A percentile compares a stretch with the other conserved stretches of the same genome.
Evolutionary conservation across 2,888 invertebrate genomes (phyloP).

Genomic region (Liodrosophila aerea): DNA sequence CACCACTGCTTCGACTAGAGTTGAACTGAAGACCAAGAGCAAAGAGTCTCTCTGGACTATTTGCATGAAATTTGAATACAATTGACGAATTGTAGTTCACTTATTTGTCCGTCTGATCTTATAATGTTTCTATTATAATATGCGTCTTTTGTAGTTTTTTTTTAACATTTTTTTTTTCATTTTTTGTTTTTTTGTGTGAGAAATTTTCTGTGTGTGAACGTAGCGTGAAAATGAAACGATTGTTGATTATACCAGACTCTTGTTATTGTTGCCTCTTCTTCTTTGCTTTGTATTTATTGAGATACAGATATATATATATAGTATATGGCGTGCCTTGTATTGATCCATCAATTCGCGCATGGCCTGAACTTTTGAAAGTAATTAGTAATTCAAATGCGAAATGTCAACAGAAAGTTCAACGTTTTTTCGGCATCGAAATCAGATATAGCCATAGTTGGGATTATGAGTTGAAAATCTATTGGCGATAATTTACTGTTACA

Average conservation of each 20-base stretch:
- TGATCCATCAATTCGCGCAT: slow-evolving; percentile 62
- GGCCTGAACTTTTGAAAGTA: slow-evolving; percentile 63
- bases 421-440: slow-evolving; percentile 13
- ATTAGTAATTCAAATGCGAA: slow-evolving; percentile 59
- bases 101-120: slow-evolving; percentile 54
- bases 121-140: slow-evolving; percentile 74
- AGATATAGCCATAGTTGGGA: not conserved
- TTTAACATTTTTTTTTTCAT: slow-evolving; percentile 29
- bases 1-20: not conserved
- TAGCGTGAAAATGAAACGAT: slow-evolving; percentile 57
- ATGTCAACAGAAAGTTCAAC: slow-evolving; percentile 74
- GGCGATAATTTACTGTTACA: slow-evolving; percentile 75
- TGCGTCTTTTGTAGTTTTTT: slow-evolving; percentile 28
- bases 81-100: slow-evolving; percentile 72
- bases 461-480: slow-evolving; percentile 62
- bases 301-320: slow-evolving; percentile 11
- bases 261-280: slow-evolving; percentile 34
- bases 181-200: slow-evolving; percentile 55
- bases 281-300: not conserved
- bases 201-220: slow-evolving; percentile 67
- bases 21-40: not conserved
- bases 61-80: slow-evolving; percentile 76
- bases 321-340: slow-evolving; percentile 58
- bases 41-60: slow-evolving; percentile 45
- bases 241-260: slow-evolving; percentile 33